Conservation (phyloP, 2,113 vertebrate species). For the Vidua macroura region DNA sequence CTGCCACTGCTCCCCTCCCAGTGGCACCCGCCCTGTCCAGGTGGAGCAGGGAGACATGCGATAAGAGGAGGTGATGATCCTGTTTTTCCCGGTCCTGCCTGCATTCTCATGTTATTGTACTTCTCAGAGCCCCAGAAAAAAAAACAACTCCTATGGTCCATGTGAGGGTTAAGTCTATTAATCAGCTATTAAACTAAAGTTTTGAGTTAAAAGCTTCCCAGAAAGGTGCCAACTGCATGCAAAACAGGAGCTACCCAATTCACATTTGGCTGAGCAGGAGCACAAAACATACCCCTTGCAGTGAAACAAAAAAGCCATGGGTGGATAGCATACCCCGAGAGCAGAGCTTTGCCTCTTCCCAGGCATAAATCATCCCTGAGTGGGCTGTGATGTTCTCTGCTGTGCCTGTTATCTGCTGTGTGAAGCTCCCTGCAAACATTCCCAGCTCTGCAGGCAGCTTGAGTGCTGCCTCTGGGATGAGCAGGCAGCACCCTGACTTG, state of each 20-base stretch:
- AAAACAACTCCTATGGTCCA: background rate
- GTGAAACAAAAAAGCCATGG: background rate
- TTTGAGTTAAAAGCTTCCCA: background rate
- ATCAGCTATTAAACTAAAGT: background rate
- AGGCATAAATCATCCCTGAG: background rate
- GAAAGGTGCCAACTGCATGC: background rate
- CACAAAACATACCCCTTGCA: background rate
- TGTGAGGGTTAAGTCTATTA: background rate
- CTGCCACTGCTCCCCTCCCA: background rate
- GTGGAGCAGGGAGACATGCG: background rate
- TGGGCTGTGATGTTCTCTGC: background rate
- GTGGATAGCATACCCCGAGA: background rate
- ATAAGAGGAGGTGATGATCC: background rate
- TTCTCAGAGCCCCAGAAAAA: background rate
- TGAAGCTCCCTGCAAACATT: background rate
- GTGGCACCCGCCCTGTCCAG: fast-evolving
- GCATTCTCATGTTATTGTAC: background rate
- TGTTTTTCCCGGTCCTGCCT: background rate
- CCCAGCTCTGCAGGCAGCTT: background rate
- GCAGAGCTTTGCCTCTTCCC: background rate
- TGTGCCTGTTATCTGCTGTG: background rate
- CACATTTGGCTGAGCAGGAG: background rate
- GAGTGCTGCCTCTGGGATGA: background rate
- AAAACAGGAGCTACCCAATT: background rate
- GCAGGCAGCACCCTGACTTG: background rate